Evolutionary conservation across 2,888 invertebrate species (phyloP).

Genomic region (Eilema caniola): DNA sequence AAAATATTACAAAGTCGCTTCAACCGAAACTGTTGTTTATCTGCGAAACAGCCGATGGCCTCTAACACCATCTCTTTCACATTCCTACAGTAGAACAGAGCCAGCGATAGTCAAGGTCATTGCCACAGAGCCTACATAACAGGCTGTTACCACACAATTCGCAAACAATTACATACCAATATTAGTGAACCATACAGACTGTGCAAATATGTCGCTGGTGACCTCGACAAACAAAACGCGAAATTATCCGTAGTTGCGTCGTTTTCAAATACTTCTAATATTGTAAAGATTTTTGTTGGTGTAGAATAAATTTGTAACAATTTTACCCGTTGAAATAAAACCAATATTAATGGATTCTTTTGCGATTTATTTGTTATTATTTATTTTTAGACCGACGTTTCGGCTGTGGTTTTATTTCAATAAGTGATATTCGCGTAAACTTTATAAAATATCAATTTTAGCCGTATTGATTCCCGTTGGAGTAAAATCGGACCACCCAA

Average conservation of each 20-base stretch:
- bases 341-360: too few relatives aligned
- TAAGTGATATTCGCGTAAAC: too few relatives aligned
- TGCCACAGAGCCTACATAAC: neutral
- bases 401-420: too few relatives aligned
- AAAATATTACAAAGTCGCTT: constrained; percentile 16
- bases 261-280: neutral
- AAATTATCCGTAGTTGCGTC: neutral
- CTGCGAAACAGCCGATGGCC: neutral
- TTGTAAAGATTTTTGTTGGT: too few relatives aligned
- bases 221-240: neutral
- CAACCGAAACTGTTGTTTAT: neutral
- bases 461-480: too few relatives aligned
- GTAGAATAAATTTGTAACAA: too few relatives aligned
- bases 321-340: too few relatives aligned
- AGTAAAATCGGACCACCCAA: too few relatives aligned
- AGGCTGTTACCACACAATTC: constrained; percentile 5
- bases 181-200: neutral
- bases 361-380: too few relatives aligned
- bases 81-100: neutral
- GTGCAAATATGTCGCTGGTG: constrained; percentile 5
- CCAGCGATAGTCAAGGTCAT: constrained; percentile 18
- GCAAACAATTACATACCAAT: constrained; percentile 1
- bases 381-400: too few relatives aligned
- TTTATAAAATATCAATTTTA: too few relatives aligned
- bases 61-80: neutral